Base-by-base conservation (phyloP, 2,888 invertebrate genomes). In the Saturnia japonica region DNA sequence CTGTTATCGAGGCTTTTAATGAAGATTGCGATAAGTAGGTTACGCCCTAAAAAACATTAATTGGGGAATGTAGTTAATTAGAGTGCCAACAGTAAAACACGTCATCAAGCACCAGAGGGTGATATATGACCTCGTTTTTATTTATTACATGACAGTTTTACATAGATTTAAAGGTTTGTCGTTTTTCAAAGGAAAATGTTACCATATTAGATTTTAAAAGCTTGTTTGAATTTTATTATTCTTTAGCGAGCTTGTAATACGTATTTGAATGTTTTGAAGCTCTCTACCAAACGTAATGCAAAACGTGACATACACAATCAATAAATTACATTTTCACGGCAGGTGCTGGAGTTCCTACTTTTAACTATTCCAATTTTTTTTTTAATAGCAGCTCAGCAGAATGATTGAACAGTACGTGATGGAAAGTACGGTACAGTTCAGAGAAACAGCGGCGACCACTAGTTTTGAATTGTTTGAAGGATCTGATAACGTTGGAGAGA, bases 51-150 rank as follows among this genome's bases (percentile, higher is more conserved):
- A n/a, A 75, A 73, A 71, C 72, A 70, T 73, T 79, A 77, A 78
- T 79, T 77, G 78, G 75, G 74, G 74, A 78, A 77, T 75, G 74
- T 73, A 73, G 79, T 78, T 78, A 78, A 79, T 79, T 79, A 79
- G 74, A 72, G 71, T 74, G 73, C 69, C 73, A 71, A 71, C 76
- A 77, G 74, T 74, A 74, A 75, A 75, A 74, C 74, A 75, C 71
- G 73, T 76, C 78, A 74, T 78, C 76, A 76, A 74, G 74, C 74
- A 71, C 72, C 73, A 74, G 70, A 42, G 62, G 54, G 51, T 70
- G 72, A 71, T 74, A 71, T 67, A 74, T 45, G 72, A 62, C 66
- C 42, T 70, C 67, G 40, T 68, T 72, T 70, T 60, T 54, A 19
- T 68, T 70, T 70, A 70, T 68, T 28, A 60, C 70, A 45, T 67